Evolutionary conservation across 2,113 vertebrate genomes (phyloP).

Genomic region (Etheostoma spectabile): DNA sequence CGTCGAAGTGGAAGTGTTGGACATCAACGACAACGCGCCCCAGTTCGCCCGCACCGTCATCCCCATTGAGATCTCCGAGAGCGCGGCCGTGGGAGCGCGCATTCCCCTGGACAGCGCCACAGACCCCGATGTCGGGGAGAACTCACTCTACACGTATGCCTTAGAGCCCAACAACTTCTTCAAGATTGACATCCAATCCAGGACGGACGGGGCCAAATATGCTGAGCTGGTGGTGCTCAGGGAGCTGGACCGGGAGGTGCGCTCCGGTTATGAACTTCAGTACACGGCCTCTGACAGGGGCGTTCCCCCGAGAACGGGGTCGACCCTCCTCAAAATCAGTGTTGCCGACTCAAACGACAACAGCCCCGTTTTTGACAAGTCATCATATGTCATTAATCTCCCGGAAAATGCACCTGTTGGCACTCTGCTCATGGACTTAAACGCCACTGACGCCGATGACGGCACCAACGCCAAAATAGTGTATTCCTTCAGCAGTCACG

Average conservation of each 20-base stretch:
- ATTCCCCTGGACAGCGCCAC: slow-evolving; percentile 97
- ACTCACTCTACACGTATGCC: slow-evolving; percentile 93
- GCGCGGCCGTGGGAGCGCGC: slow-evolving; percentile 92
- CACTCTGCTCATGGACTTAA: slow-evolving; percentile 92
- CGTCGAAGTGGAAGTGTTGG: slow-evolving; percentile 95
- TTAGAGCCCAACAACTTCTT: slow-evolving; percentile 92
- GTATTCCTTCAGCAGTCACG: slow-evolving; percentile 96
- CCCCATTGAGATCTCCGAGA: slow-evolving; percentile 96
- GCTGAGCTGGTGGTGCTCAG: slow-evolving; percentile 93
- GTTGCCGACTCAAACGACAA: slow-evolving; percentile 97
- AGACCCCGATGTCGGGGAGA: slow-evolving; percentile 96
- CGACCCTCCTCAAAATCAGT: slow-evolving; percentile 92
- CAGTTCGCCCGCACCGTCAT: slow-evolving; percentile 93
- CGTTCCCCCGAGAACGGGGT: slow-evolving; percentile 91
- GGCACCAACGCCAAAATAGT: slow-evolving; percentile 95
- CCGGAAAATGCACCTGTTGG: slow-evolving; percentile 90
- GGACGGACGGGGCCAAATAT: slow-evolving; percentile 94
- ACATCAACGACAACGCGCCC: slow-evolving; percentile 97
- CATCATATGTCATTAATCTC: slow-evolving; percentile 91
- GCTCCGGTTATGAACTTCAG: slow-evolving; percentile 91
- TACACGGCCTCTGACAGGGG: slow-evolving; percentile 95
- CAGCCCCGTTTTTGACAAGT: slow-evolving; percentile 92
- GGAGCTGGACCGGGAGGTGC: slow-evolving; percentile 92
- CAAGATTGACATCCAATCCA: slow-evolving; percentile 90
- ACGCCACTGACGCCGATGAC: slow-evolving; percentile 96